Evolutionary conservation across 2,797 vertebrate species (phyloP).

Genomic region (Menidia menidia): DNA sequence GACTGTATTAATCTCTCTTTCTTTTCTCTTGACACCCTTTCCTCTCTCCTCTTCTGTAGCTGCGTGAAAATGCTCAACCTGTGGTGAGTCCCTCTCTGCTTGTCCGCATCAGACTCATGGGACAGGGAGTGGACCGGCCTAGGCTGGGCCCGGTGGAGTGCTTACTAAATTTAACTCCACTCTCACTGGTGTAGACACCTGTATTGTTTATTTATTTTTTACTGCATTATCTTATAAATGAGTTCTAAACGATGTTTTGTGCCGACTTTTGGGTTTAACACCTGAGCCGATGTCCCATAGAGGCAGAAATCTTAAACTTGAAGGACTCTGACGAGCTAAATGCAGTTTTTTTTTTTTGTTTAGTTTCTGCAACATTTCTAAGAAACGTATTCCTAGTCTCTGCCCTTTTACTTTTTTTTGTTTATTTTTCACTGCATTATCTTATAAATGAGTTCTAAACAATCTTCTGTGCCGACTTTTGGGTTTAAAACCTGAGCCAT

Average conservation of each 20-base stretch:
- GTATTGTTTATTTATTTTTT: neutral
- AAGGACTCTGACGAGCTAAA: neutral
- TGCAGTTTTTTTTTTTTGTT: neutral
- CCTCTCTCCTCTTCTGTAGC: conserved; percentile 90
- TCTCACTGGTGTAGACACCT: conserved; percentile 42
- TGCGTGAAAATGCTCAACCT: conserved; percentile 99
- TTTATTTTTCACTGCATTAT: neutral
- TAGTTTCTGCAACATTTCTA: no score
- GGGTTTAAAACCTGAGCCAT: neutral
- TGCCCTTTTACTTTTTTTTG: neutral
- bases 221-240: neutral
- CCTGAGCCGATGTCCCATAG: neutral
- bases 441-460: neutral
- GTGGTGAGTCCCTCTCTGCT: conserved; percentile 99
- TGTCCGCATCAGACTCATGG: conserved; percentile 88
- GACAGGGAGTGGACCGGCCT: conserved; percentile 92
- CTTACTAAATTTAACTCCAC: conserved; percentile 27
- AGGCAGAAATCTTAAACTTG: conserved; percentile 3
- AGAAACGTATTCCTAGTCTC: no score
- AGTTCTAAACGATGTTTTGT: neutral
- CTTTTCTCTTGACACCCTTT: conserved; percentile 93
- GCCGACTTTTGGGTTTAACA: neutral
- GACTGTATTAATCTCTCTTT: conserved; percentile 96
- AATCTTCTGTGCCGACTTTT: neutral
- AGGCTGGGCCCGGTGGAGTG: conserved; percentile 78